A percentile compares a stretch with the other conserved stretches of the same genome.
Conservation (phyloP, 2,888 invertebrate genomes). For the Limnephilus marmoratus region DNA sequence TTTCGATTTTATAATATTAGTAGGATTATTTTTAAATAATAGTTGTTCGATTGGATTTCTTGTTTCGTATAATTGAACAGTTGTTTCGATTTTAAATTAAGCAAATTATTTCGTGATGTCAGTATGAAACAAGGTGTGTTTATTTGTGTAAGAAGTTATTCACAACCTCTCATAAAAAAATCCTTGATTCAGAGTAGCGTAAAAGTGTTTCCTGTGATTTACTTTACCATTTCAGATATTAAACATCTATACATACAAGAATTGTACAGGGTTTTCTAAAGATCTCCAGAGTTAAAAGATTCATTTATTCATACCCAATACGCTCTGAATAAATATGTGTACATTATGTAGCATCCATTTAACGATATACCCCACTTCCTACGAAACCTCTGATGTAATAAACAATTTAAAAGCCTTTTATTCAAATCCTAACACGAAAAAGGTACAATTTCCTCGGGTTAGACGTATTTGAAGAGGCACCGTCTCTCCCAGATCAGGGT, state of each 20-base stretch:
- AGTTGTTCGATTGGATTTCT: too few species aligned
- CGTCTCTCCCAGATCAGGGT: background rate
- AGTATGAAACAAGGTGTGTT: background rate
- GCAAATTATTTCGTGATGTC: background rate
- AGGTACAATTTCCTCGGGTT: background rate
- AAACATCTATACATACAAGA: background rate
- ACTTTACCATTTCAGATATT: background rate
- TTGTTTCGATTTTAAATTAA: background rate
- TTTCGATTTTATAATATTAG: too few species aligned
- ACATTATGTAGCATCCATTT: conserved; percentile 2
- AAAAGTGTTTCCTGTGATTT: background rate
- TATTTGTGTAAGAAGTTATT: background rate
- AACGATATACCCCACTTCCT: background rate
- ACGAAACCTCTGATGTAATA: background rate
- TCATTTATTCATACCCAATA: background rate
- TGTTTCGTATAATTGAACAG: too few species aligned
- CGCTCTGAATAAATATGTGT: background rate
- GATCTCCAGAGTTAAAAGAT: background rate
- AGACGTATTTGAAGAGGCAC: background rate
- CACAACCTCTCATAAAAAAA: background rate
- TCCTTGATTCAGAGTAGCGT: background rate
- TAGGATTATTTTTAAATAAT: too few species aligned
- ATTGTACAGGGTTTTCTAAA: background rate
- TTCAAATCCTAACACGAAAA: background rate
- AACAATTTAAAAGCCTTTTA: conserved; percentile 2